Conservation (phyloP, 2,113 vertebrate genomes). For the Percopsis transmontana region DNA sequence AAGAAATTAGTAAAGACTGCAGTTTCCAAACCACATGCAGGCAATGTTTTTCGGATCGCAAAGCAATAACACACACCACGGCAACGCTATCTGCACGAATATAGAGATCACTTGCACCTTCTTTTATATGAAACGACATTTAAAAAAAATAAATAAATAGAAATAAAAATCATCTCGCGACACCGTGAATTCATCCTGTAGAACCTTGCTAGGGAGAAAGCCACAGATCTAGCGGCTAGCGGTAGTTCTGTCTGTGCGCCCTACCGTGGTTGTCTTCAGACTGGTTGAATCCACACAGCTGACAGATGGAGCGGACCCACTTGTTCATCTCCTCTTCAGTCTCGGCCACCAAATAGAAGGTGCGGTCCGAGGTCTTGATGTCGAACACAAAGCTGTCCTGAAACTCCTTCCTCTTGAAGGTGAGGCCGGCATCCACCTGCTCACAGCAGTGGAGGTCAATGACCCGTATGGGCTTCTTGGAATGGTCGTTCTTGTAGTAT, state of each 20-base stretch:
- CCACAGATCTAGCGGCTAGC: not conserved
- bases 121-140: no score
- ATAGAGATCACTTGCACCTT: not conserved
- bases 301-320: conserved; percentile 98
- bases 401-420: conserved; percentile 98
- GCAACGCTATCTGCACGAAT: not conserved
- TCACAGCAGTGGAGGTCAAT: conserved; percentile 98
- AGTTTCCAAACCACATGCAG: no score
- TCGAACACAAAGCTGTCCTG: conserved; percentile 98
- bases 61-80: not conserved
- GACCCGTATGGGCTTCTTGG: conserved; percentile 93
- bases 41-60: not conserved
- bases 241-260: not conserved
- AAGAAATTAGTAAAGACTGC: no score
- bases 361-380: conserved; percentile 95
- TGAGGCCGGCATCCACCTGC: conserved; percentile 94
- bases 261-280: conserved; percentile 91
- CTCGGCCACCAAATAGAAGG: conserved; percentile 97
- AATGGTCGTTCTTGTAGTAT: conserved; percentile 98
- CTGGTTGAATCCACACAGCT: conserved; percentile 98
- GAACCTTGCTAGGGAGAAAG: conserved; percentile 1
- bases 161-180: not conserved
- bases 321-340: conserved; percentile 99
- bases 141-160: not conserved
- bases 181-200: not conserved